Conservation (phyloP, 2,113 vertebrate species). For the Pseudorasbora parva region DNA sequence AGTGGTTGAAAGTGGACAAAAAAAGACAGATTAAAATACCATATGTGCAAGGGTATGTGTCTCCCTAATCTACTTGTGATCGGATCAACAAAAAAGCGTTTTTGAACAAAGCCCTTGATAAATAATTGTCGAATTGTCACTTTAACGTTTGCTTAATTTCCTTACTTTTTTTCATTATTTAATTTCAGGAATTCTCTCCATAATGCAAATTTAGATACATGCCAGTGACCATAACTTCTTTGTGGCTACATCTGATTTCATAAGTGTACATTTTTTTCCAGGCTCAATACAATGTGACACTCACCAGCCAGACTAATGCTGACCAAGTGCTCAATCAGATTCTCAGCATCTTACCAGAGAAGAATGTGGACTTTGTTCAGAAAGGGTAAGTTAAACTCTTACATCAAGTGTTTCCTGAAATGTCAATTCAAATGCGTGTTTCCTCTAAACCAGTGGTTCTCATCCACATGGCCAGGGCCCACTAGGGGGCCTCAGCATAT, state of each 20-base stretch:
- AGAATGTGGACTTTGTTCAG: constrained; percentile 87
- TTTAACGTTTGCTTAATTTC: not conserved
- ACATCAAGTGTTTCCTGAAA: not conserved
- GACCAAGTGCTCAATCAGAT: constrained; percentile 89
- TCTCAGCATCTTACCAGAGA: constrained; percentile 81
- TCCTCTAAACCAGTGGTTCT: not conserved
- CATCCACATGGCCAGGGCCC: too few relatives aligned
- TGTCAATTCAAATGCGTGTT: not conserved
- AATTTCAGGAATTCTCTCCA: not conserved
- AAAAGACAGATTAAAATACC: too few relatives aligned
- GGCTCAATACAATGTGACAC: constrained; percentile 92
- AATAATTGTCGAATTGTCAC: not conserved
- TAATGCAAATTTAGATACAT: not conserved
- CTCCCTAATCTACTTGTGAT: too few relatives aligned
- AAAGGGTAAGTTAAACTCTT: constrained; percentile 83
- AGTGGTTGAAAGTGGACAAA: too few relatives aligned
- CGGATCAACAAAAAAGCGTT: too few relatives aligned
- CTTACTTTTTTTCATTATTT: not conserved
- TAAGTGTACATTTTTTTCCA: constrained; percentile 54
- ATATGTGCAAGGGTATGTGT: too few relatives aligned
- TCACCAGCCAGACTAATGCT: constrained; percentile 84
- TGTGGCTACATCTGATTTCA: not conserved
- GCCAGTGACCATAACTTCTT: not conserved
- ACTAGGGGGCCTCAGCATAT: too few relatives aligned
- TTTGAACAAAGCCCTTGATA: too few relatives aligned